Evolutionary conservation across 2,113 vertebrate species (phyloP).

Genomic region (Spheniscus mendiculus): DNA sequence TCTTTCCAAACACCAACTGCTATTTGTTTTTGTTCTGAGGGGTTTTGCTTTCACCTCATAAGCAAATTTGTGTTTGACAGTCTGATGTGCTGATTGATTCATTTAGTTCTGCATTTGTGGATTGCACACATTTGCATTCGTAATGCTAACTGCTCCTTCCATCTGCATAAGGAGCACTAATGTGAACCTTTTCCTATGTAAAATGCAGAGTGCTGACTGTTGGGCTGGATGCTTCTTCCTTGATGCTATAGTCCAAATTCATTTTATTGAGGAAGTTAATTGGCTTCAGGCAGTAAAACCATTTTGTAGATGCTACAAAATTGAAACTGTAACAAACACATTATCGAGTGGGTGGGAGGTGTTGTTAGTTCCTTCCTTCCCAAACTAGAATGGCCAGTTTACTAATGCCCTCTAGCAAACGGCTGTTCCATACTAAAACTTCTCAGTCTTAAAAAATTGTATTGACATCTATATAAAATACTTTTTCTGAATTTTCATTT

Average conservation of each 20-base stretch:
- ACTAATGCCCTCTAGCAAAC: neutral
- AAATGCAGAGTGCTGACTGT: neutral
- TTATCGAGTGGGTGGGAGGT: neutral
- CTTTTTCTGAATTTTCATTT: neutral
- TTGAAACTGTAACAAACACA: neutral
- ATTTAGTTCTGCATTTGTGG: neutral
- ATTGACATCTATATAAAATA: neutral
- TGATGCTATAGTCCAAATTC: neutral
- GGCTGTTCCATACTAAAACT: neutral
- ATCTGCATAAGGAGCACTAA: neutral
- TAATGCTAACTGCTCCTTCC: neutral
- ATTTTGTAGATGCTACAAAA: neutral
- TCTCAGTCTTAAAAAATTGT: neutral
- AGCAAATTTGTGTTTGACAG: neutral
- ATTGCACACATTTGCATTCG: neutral
- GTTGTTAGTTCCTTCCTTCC: neutral
- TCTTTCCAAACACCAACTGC: neutral
- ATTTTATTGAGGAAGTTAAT: neutral
- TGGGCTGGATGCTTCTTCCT: neutral
- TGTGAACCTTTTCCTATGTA: neutral
- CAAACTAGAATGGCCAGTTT: neutral
- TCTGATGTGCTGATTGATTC: neutral
- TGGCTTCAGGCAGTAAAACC: neutral
- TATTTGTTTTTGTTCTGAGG: neutral
- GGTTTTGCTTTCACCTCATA: neutral